Evolutionary conservation across 2,113 vertebrate species (phyloP).

Genomic region (Melanotaenia duboulayi): DNA sequence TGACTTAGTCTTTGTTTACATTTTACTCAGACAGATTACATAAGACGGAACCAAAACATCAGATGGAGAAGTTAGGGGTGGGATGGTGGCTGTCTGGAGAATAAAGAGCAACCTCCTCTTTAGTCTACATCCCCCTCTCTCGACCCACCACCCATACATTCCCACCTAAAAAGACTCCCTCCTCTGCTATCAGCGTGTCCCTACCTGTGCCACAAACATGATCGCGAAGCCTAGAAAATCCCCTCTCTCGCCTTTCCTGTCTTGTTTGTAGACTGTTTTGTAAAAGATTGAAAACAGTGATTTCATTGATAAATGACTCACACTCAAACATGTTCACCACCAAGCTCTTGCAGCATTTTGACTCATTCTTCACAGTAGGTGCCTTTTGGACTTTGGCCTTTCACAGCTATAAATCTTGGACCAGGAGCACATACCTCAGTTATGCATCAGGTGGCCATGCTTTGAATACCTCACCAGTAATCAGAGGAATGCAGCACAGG

Average conservation of each 20-base stretch:
- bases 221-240: constrained; percentile 67
- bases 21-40: constrained; percentile 69
- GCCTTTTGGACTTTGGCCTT: constrained; percentile 55
- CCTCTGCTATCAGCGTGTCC: constrained; percentile 53
- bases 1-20: constrained; percentile 57
- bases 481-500: constrained; percentile 62
- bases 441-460: constrained; percentile 52
- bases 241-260: constrained; percentile 13
- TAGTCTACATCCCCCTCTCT: constrained; percentile 25
- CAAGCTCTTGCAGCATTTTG: neutral
- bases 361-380: constrained; percentile 16
- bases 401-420: constrained; percentile 23
- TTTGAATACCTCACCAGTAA: constrained; percentile 59
- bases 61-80: constrained; percentile 38
- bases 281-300: neutral
- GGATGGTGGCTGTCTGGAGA: constrained; percentile 39
- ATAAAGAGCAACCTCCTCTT: constrained; percentile 38
- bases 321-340: neutral
- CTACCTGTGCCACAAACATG: constrained; percentile 63
- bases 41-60: constrained; percentile 68
- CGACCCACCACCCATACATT: neutral
- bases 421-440: constrained; percentile 71
- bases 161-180: constrained; percentile 17
- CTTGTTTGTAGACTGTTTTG: neutral
- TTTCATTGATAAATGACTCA: too few species aligned